phyloP scores from a whole-genome alignment of 2,888 invertebrate species.

The Rapana venosa region DNA sequence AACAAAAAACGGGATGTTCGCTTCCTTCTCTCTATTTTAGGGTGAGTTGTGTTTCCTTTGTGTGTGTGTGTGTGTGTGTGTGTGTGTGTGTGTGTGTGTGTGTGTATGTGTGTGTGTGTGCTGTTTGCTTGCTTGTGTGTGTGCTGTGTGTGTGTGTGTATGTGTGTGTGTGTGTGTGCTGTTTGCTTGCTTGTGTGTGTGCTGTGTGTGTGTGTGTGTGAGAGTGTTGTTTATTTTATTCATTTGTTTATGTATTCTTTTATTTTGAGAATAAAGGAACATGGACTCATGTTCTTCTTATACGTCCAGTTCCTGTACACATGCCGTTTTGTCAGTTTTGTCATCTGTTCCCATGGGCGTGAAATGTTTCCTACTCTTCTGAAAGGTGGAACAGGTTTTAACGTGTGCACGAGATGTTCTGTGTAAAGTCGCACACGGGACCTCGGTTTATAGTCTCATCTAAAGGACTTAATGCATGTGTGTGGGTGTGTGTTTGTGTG shows the following conservation, averaged over 20 bases:
- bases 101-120: not conserved
- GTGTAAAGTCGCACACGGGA: no score
- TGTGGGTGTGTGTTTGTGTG: not conserved
- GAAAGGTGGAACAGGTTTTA: no score
- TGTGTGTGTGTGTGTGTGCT: not conserved
- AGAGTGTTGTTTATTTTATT: not conserved
- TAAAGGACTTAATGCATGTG: no score
- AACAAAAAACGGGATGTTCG: conserved; percentile 64
- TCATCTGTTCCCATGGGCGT: no score
- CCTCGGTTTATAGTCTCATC: no score
- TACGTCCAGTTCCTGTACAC: no score
- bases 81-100: conserved; percentile 17
- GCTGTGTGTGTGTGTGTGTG: not conserved
- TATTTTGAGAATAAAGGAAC: no score
- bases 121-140: conserved; percentile 8
- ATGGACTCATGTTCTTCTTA: no score
- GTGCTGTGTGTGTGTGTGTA: not conserved
- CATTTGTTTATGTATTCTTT: no score
- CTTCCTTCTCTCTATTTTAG: conserved; percentile 64
- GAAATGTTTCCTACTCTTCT: no score
- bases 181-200: not conserved
- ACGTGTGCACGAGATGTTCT: no score
- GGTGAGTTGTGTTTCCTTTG: conserved; percentile 54
- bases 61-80: conserved; percentile 14
- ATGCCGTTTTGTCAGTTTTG: no score